phyloP scores from a whole-genome alignment of 2,113 vertebrate genomes.

The Promerops cafer region DNA sequence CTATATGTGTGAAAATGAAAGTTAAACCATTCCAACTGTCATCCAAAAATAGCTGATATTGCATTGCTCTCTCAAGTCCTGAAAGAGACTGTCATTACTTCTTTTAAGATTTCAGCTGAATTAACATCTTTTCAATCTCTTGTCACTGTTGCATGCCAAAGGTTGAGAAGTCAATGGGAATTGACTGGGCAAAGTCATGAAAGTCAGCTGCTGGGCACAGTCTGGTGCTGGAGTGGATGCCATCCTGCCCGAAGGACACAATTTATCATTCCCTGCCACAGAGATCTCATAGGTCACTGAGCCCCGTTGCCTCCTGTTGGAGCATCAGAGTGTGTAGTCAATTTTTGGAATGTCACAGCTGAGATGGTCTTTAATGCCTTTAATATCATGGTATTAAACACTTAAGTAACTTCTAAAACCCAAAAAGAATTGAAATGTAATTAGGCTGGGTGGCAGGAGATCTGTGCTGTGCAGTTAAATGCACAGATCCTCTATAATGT shows the following conservation, averaged over 20 bases:
- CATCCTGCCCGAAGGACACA: neutral
- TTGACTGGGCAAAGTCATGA: neutral
- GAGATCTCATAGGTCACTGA: neutral
- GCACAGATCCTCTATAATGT: neutral
- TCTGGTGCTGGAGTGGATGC: neutral
- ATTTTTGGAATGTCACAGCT: neutral
- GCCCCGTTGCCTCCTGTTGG: neutral
- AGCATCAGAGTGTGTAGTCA: neutral
- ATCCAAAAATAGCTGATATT: neutral
- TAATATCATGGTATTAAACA: neutral
- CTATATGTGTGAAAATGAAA: neutral
- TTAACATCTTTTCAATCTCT: neutral
- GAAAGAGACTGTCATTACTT: neutral
- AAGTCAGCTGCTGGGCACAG: neutral
- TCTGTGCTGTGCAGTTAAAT: neutral
- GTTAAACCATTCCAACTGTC: neutral
- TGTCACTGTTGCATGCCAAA: neutral
- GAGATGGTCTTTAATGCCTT: neutral
- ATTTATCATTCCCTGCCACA: neutral
- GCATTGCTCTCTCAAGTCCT: neutral
- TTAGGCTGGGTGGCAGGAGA: neutral
- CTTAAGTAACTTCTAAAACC: neutral
- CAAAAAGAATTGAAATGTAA: too few species aligned
- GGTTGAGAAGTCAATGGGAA: neutral
- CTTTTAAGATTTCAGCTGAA: conserved; percentile 3